Evolutionary conservation across 2,797 vertebrate genomes (phyloP), one percentile per base, ranked within the genome.

Genomic region (Sandelia bainsii): DNA sequence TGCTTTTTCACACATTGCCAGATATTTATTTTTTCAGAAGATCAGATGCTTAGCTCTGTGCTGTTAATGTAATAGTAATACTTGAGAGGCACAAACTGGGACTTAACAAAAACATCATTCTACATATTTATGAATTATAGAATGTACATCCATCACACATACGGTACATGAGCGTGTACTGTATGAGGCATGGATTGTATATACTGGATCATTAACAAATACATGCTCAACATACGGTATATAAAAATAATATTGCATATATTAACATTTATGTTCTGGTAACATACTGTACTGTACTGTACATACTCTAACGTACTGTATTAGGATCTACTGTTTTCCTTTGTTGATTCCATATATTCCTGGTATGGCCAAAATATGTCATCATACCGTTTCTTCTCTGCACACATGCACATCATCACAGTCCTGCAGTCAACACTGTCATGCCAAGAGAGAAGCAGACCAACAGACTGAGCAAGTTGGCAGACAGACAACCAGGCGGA

Each of bases 371-470:
- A 14, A 14, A 42, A 22, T 48, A 20, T 12, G 20, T 49, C n/a
- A 19, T 22, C 20, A 22, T 12, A 12, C 46, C 12, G 19, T 50
- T 57, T 73, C 19, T 3, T 40, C 19, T 42, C 5, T 25, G 40
- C 49, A 8, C n/a, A n/a, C 14, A 51, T 13, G 12, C 42, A 54
- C 37, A 46, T 64, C 67, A 7, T 62, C 17, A 50, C 50, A 81
- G 22, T 32, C 13, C 34, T 52, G 57, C 56, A 72, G 46, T 70
- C 56, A 68, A 60, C 8, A 19, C 19, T 39, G 56, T 44, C 68
- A 45, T n/a, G 39, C 65, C 60, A 23, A 59, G 42, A 22, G 25
- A 66, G 42, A 60, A 59, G 61, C 53, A 72, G 62, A 49, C 61
- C n/a, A 61, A 60, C 60, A 32, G 50, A 46, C 46, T 52, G 50